A percentile compares a stretch with the other conserved stretches of the same genome.
Conservation (phyloP, 2,888 invertebrate species). For the Cenopis cana region DNA sequence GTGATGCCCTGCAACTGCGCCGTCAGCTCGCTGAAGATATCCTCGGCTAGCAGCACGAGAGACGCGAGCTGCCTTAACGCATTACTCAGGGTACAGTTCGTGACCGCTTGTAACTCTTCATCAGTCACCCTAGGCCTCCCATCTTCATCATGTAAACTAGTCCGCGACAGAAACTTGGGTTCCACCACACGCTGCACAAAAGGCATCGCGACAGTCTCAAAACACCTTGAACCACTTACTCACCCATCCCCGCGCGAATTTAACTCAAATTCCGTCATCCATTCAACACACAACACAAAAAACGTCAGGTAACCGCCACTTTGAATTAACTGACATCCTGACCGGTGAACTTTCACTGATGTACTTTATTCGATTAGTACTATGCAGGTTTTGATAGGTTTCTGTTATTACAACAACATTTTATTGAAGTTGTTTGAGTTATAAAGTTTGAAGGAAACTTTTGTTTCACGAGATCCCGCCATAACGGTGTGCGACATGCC, state of each 20-base stretch:
- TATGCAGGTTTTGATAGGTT: constrained; percentile 56
- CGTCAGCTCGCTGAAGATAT: constrained; percentile 93
- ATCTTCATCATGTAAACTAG: constrained; percentile 85
- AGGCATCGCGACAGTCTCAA: constrained; percentile 88
- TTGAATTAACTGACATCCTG: constrained; percentile 84
- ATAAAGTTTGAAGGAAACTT: constrained; percentile 77
- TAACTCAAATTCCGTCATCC: constrained; percentile 78
- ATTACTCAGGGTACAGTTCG: constrained; percentile 94
- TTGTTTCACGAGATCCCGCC: constrained; percentile 78
- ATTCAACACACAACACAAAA: constrained; percentile 84
- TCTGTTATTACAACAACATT: constrained; percentile 53
- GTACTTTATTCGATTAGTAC: constrained; percentile 53
- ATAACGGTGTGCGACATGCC: constrained; percentile 56
- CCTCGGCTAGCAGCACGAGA: constrained; percentile 92
- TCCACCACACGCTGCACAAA: constrained; percentile 94
- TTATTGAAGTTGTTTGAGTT: constrained; percentile 60
- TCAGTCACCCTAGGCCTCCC: constrained; percentile 87
- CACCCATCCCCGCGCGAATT: constrained; percentile 79
- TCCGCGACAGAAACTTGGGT: constrained; percentile 91
- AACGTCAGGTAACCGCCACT: constrained; percentile 85
- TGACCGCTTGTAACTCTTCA: constrained; percentile 93
- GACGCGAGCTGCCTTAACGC: constrained; percentile 94
- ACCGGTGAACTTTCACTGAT: constrained; percentile 76
- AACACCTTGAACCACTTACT: constrained; percentile 70
- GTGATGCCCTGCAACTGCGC: constrained; percentile 90